Percentiles rank a stretch among this genome's conserved stretches.
Conservation (phyloP, 2,888 invertebrate species). For the Aphodius sticticus region DNA sequence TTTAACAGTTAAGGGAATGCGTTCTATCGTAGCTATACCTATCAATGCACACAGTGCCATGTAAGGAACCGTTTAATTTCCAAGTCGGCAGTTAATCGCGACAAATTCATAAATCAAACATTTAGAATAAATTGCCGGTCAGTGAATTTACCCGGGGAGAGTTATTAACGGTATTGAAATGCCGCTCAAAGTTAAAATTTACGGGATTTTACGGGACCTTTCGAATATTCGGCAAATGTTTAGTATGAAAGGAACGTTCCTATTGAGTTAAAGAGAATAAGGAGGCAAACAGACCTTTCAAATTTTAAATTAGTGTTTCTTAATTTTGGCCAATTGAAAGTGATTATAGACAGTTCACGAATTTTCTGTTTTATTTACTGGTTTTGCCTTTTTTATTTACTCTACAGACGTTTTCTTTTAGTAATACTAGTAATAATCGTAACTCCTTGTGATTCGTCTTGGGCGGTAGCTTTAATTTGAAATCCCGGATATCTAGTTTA, state of each 20-base stretch:
- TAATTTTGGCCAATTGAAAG: too few relatives aligned
- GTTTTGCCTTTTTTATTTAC: too few relatives aligned
- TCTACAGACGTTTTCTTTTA: too few relatives aligned
- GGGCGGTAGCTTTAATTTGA: not conserved
- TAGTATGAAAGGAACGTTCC: too few relatives aligned
- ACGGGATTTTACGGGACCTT: not conserved
- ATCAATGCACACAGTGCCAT: not conserved
- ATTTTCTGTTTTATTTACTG: too few relatives aligned
- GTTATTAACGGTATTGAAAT: not conserved
- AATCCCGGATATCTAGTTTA: not conserved
- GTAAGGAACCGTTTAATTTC: slow-evolving; percentile 4
- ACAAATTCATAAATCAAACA: not conserved
- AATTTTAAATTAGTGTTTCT: too few relatives aligned
- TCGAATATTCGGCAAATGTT: too few relatives aligned
- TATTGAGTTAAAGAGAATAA: too few relatives aligned
- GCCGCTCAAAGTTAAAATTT: not conserved
- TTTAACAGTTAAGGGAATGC: not conserved
- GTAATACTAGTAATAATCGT: too few relatives aligned
- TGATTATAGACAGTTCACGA: too few relatives aligned
- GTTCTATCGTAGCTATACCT: not conserved
- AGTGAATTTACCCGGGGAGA: not conserved
- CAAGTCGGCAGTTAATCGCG: not conserved
- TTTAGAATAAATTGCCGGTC: not conserved
- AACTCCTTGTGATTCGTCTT: too few relatives aligned
- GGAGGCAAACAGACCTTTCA: too few relatives aligned